Evolutionary conservation across 2,797 vertebrate species (phyloP), one percentile per base, ranked within the genome.

Genomic region (Sebastes ruberrimus): DNA sequence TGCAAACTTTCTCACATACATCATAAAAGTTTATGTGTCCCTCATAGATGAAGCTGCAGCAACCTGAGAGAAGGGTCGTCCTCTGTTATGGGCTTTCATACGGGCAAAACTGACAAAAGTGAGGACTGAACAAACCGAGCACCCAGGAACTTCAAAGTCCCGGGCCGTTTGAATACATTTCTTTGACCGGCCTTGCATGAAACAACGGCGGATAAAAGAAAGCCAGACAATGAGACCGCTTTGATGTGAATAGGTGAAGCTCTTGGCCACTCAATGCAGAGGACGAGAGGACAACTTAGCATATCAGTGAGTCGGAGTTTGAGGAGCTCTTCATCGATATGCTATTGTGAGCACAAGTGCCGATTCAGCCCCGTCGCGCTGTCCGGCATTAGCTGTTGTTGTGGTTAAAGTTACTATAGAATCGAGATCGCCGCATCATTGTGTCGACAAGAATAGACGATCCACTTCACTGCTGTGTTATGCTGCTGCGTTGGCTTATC

Each of bases 161-260:
- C 1, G 2, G 23, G 46, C 65, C 59, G 71, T 73, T 83, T 87
- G 68, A 85, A 87, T 87, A 56, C 32, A 78, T 78, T 83, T 88
- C 80, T 89, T 86, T 87, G 83, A 83, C 78, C 42, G 10, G n/a
- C 46, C 42, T 76, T 62, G 72, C 83, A 80, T 86, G 53, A 83
- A 86, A 81, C 62, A 80, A 78, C 33, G 16, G 63, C 10, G 74
- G 76, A 83, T 83, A 52, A 88, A 89, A 83, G 82, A 86, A 81
- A 72, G 46, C 22, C 60, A 28, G 77, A 85, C 88, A 86, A 90
- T 83, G 76, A 71, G 33, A 18, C 10, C 18, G 66, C 85, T 93
- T 92, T 92, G 89, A 92, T 86, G 83, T 92, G 76, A 81, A 82
- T 61, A 88, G 81, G 76, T 83, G 72, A 80, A 61, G 81, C 77